Conservation (phyloP, 1,140 invertebrate genomes). For the Ceratosolen solmsi region DNA sequence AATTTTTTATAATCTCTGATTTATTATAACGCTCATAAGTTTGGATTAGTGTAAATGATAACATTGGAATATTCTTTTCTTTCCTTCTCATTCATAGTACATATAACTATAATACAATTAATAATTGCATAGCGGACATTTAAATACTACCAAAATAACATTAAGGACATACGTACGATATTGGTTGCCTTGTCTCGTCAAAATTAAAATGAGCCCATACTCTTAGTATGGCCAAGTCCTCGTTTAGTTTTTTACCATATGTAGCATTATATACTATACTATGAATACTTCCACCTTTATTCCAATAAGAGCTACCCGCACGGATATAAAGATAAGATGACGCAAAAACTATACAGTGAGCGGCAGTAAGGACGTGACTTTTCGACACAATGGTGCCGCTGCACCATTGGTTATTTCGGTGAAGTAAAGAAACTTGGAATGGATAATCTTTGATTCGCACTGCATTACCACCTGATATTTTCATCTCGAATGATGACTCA, state of each 20-base stretch:
- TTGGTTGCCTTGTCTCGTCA: not conserved
- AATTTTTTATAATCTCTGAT: too few relatives aligned
- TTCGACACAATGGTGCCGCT: not conserved
- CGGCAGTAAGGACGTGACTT: not conserved
- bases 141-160: too few relatives aligned
- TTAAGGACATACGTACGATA: slow-evolving; percentile 41
- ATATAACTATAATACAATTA: too few relatives aligned
- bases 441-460: not conserved
- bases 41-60: too few relatives aligned
- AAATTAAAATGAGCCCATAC: not conserved
- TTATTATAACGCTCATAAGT: too few relatives aligned
- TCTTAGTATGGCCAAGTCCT: not conserved
- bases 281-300: not conserved
- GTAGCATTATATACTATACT: not conserved
- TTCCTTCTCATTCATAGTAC: too few relatives aligned
- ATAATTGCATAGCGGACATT: too few relatives aligned
- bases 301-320: not conserved
- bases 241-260: not conserved
- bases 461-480: not conserved
- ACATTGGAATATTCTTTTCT: too few relatives aligned
- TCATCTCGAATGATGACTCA: not conserved
- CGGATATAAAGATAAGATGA: not conserved
- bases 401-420: not conserved
- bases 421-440: not conserved
- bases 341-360: not conserved